phyloP scores from a whole-genome alignment of 2,797 vertebrate species.

The Heteromormyrus szaboi region DNA sequence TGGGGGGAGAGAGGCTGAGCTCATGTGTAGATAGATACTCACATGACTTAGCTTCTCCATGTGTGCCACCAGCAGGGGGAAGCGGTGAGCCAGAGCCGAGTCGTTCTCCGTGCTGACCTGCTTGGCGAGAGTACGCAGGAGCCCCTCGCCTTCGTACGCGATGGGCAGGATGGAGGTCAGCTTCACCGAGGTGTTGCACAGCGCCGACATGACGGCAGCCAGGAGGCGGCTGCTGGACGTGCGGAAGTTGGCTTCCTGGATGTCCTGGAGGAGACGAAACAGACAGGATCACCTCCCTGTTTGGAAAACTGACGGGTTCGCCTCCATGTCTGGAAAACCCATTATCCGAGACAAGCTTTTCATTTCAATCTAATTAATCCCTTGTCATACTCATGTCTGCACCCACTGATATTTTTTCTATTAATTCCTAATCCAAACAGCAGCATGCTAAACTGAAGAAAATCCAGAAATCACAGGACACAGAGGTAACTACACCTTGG shows the following conservation, averaged over 20 bases:
- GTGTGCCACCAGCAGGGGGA: constrained; percentile 90
- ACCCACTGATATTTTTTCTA: background rate
- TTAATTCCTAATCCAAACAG: background rate
- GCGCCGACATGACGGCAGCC: constrained; percentile 95
- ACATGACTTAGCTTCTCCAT: constrained; percentile 99
- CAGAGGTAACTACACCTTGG: background rate
- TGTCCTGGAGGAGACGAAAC: constrained; percentile 67
- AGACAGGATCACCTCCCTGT: background rate
- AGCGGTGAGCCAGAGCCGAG: constrained; percentile 89
- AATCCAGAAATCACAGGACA: background rate
- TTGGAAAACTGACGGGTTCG: background rate
- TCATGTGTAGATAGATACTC: constrained; percentile 31
- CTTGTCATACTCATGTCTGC: background rate
- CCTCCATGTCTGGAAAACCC: background rate
- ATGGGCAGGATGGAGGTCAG: constrained; percentile 95
- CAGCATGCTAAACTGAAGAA: background rate
- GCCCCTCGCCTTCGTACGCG: constrained; percentile 89
- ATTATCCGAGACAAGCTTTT: background rate
- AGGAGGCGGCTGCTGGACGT: constrained; percentile 93
- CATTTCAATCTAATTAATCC: background rate
- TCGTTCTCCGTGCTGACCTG: constrained; percentile 98
- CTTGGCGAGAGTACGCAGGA: constrained; percentile 89
- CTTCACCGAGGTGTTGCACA: constrained; percentile 94
- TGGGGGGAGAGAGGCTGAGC: too few species aligned
- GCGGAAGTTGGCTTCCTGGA: constrained; percentile 95